Evolutionary conservation across 1,140 invertebrate species (phyloP), one percentile per base, ranked within the genome.

Genomic region (Cardiocondyla obscurior): DNA sequence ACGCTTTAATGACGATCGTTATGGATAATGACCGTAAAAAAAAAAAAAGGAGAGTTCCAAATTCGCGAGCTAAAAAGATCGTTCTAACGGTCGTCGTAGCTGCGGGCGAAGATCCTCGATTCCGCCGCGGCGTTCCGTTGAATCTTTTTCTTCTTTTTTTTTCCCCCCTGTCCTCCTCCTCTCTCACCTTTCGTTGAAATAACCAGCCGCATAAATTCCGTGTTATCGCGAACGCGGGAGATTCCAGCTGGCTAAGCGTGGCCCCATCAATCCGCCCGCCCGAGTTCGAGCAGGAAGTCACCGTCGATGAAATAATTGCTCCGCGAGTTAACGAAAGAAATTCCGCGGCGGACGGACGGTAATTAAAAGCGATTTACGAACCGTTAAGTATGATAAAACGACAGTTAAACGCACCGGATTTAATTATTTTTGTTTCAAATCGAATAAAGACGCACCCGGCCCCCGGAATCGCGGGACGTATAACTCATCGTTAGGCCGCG

Each of bases 1-100:
- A 82, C 57, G n/a, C 16, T 58, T 58, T 84, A 84, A 84, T 84
- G 83, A 82, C 42, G 77, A 84, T 84, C 83, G 77, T 84, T 84
- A 82, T 30, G 2, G 42, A 46, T 82, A 82, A 84, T 73, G 83
- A 67, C 25, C 10, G 39, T 44, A 46, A 72, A 58, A 72, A 64
- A 57, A 46, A 72, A 58, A 72, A 64, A 57, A 42, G 36, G 16
- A 70, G 65, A 44, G n/a, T n/a, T 81, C 55, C 62, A 73, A 84
- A 84, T 84, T 82, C 46, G 79, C 83, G 58, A 82, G 82, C 58
- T 65, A 42, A 73, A 82, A 82, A 39, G n/a, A 10, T 19, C 8
- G 16, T 64, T 82, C 84, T 87, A 85, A 87, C 85, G 84, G 83
- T 87, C 28, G 16, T 14, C 10, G 44, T 83, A 22, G 79, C 85